Conservation (phyloP, 2,113 vertebrate genomes). For the Trichomycterus rosablanca region DNA sequence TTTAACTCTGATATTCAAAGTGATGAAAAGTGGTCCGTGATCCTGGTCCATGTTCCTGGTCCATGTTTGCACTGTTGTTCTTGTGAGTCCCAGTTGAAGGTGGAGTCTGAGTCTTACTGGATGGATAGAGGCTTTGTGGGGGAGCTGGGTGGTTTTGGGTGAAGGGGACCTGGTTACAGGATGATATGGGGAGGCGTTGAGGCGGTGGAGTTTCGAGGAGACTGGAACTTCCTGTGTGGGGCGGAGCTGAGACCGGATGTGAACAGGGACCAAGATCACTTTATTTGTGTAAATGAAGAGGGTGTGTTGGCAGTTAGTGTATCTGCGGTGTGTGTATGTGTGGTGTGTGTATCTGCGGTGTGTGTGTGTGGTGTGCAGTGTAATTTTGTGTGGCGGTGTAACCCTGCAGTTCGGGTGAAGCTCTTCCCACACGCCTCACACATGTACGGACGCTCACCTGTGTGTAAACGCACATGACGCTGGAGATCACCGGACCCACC, state of each 20-base stretch:
- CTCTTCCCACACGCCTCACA: slow-evolving; percentile 85
- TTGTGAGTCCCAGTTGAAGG: slow-evolving; percentile 3
- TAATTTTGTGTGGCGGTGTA: slow-evolving; percentile 79
- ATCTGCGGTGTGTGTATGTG: neutral
- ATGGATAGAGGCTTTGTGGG: neutral
- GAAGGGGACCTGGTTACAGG: slow-evolving; percentile 39
- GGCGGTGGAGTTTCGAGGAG: neutral
- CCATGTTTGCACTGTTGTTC: too few species aligned
- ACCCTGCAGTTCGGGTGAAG: slow-evolving; percentile 86
- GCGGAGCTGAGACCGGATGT: slow-evolving; percentile 38
- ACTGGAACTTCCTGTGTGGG: neutral
- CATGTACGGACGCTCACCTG: slow-evolving; percentile 87
- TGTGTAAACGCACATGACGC: slow-evolving; percentile 86
- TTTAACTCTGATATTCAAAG: too few species aligned
- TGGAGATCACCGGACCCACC: slow-evolving; percentile 88
- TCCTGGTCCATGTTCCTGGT: too few species aligned
- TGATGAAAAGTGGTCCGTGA: too few species aligned
- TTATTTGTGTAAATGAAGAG: neutral
- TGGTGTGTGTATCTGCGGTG: neutral
- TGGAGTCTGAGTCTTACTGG: neutral
- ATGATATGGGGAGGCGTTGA: slow-evolving; percentile 64
- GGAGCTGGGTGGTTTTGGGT: neutral
- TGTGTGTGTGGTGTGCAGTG: slow-evolving; percentile 65
- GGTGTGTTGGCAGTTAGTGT: neutral
- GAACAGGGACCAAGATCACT: neutral